Base-by-base conservation (phyloP, 2,888 invertebrate species). In the Drosophila diplacantha region DNA sequence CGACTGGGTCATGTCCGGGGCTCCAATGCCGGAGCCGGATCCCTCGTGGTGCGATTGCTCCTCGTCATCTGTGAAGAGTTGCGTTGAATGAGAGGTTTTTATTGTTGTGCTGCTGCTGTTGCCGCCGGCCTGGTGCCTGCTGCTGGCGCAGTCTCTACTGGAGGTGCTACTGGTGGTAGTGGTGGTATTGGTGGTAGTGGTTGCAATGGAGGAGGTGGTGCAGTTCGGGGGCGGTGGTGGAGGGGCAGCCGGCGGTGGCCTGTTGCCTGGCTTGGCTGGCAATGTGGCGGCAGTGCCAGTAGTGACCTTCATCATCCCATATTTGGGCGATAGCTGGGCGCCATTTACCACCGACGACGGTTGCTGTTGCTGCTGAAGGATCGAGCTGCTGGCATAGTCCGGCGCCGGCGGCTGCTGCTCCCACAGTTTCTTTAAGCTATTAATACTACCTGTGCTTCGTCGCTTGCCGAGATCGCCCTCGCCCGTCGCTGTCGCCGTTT, bases 391-490 rank as follows among this genome's bases (percentile, higher is more conserved):
- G 58, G 82, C 74, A 71, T 89, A 89, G 46, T 84, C 86, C 55
- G 72, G 72, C 41, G 72, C 51, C 61, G 66, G 61, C 24, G 61
- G 67, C 85, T 94, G 94, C 72, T 93, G 93, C 89, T 97, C 97
- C 97, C 97, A 97, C 69, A 97, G 89, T 88, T 95, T 95, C 87
- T 96, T 96, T 81, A 97, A 90, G 88, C 95, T 96, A 87, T 93
- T 96, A 84, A 97, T 97, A 89, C 96, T 96, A 68, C 96, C 96
- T 49, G 96, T 96, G 88, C 96, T 96, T 73, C 95, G 93, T 14
- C 96, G 91, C 87, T 96, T 96, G 86, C 95, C 95, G 52, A 95
- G 95, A 16, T 92, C 92, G 51, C 94, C 94, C 46, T 73, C 53
- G 20, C 73, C 66, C 22, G 52, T 24, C 46, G 57, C 46, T 43